phyloP scores from a whole-genome alignment of 2,113 vertebrate species.

The Pluvianellus socialis region DNA sequence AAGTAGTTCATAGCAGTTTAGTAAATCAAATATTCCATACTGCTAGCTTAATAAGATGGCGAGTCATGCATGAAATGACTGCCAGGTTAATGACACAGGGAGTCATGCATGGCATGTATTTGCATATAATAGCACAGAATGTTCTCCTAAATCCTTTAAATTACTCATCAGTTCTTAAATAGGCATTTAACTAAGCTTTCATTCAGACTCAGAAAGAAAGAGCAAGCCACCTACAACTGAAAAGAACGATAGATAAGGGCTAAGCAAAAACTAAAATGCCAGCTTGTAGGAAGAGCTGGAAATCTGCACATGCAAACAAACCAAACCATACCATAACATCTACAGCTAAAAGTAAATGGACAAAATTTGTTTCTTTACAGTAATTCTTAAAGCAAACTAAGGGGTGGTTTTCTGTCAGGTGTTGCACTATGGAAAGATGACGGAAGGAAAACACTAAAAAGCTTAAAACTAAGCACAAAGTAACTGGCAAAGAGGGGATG shows the following conservation, averaged over 20 bases:
- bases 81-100: conserved; percentile 81
- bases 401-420: neutral
- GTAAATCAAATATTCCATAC: conserved; percentile 85
- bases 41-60: conserved; percentile 82
- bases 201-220: conserved; percentile 59
- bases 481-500: neutral
- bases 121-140: conserved; percentile 80
- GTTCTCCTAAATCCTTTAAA: conserved; percentile 81
- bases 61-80: conserved; percentile 82
- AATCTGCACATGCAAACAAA: neutral
- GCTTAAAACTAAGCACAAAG: neutral
- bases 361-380: neutral
- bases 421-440: neutral
- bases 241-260: neutral
- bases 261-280: conserved; percentile 44
- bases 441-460: neutral
- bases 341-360: neutral
- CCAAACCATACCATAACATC: neutral
- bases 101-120: conserved; percentile 74
- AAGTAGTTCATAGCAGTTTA: conserved; percentile 76
- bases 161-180: conserved; percentile 81
- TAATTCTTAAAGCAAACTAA: neutral
- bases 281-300: neutral
- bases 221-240: conserved; percentile 30
- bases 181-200: conserved; percentile 78